Evolutionary conservation across 2,797 vertebrate species (phyloP).

Genomic region (Pogonophryne albipinna): DNA sequence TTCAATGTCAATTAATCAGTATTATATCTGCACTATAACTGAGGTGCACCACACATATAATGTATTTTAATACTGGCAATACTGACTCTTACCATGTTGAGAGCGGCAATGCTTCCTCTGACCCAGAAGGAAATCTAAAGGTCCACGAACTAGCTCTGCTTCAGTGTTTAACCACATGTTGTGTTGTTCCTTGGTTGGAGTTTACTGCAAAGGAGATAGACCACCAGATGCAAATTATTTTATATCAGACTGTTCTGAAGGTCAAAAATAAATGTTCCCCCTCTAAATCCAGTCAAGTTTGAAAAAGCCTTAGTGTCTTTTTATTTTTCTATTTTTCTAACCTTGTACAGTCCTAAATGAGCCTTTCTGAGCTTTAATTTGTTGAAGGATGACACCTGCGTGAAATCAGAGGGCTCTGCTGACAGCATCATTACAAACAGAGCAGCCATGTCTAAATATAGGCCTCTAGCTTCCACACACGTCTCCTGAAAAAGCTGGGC

Average conservation of each 20-base stretch:
- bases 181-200: neutral
- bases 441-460: conserved; percentile 88
- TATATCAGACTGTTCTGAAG: too few species aligned
- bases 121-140: too few species aligned
- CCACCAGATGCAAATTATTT: neutral
- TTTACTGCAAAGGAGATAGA: neutral
- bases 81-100: neutral
- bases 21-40: neutral
- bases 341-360: neutral
- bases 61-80: neutral
- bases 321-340: neutral
- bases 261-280: neutral
- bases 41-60: neutral
- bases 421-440: conserved; percentile 61
- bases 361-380: neutral
- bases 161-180: neutral
- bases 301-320: neutral
- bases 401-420: conserved; percentile 59
- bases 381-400: conserved; percentile 53
- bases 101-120: neutral
- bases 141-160: too few species aligned
- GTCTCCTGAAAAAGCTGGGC: conserved; percentile 68
- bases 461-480: conserved; percentile 50
- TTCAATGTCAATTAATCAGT: neutral
- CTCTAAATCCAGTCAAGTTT: neutral